Percentiles rank a stretch among this genome's conserved stretches.
These are phyloP conservation scores for Mythimna impura DNA, from an alignment of 2,888 invertebrate species.

Conservation along the genomic window DNA sequence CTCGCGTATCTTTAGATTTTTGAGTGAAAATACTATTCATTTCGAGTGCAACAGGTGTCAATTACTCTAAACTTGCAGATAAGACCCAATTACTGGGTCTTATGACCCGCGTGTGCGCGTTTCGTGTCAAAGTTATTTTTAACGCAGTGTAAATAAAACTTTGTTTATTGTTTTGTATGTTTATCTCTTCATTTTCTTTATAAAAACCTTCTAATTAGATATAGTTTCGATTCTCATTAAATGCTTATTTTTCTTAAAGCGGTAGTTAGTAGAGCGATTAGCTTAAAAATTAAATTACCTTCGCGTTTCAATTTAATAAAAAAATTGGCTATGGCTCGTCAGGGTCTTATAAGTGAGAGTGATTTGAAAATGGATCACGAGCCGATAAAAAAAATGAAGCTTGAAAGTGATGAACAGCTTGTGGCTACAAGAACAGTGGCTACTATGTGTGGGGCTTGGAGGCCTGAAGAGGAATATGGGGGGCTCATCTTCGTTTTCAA, in stretches of 20 bases:
- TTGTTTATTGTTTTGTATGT: constrained; percentile 48
- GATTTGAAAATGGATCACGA: constrained; percentile 71
- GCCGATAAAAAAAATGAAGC: constrained; percentile 77
- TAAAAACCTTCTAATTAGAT: background rate
- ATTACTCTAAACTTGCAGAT: background rate
- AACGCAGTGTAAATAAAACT: constrained; percentile 56
- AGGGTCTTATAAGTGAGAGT: constrained; percentile 71
- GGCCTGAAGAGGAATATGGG: constrained; percentile 86
- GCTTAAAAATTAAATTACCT: constrained; percentile 46
- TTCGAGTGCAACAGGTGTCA: constrained; percentile 3
- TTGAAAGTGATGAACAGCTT: constrained; percentile 27
- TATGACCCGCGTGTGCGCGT: constrained; percentile 40
- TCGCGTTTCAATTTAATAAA: constrained; percentile 31
- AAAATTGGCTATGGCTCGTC: constrained; percentile 72
- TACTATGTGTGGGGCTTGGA: constrained; percentile 89
- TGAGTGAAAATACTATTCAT: constrained; percentile 38
- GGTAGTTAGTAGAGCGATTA: constrained; percentile 55
- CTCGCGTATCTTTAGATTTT: constrained; percentile 37
- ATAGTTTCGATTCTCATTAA: constrained; percentile 37
- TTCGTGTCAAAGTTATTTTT: constrained; percentile 52
- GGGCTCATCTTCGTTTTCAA: constrained; percentile 85
- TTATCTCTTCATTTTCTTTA: constrained; percentile 5
- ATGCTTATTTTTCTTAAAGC: constrained; percentile 67
- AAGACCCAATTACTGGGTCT: constrained; percentile 31
- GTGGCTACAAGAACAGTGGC: constrained; percentile 79